Base-by-base conservation (phyloP, 2,797 vertebrate genomes). In the Ateles fusciceps region DNA sequence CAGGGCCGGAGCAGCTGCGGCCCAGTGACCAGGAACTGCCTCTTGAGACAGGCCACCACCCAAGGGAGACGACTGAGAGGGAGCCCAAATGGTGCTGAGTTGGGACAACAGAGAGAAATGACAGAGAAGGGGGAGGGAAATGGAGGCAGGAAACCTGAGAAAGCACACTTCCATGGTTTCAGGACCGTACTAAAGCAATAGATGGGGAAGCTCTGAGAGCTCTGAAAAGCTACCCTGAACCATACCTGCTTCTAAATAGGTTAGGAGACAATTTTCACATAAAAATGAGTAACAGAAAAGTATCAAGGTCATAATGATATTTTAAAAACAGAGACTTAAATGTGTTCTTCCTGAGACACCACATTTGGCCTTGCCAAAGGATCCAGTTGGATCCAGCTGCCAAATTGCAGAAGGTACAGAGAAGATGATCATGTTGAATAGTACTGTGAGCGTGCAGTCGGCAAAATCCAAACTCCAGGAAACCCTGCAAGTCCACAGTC, bases 81-180 rank as follows among this genome's bases (percentile, higher is more conserved):
- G 84, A 50, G 42, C 22, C 3, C 2, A 10, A 0, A 26, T 28
- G 17, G 39, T 36, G 13, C 21, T 2, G 10, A 2, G 10, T 22
- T 48, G 15, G 22, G 84, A 71, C 17, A 44, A 15, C 5, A 28
- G 33, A 71, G 59, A 68, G 21, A 64, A 50, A 50, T n/a, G 46
- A 28, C n/a, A 36, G 61, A 86, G 59, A 48, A 71, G 22, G 21
- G 21, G 59, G 7, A 44, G 21, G 22, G 21, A 26, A 71, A 50
- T 26, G 15, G 26, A 86, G 61, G 44, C 61, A 28, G 61, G 84
- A 17, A 50, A 6, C 13, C 24, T 15, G 21, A 36, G 50, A 55
- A 36, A 26, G 78, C n/a, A 80, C 1, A 13, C 48, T 22, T 50
- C 61, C 22, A 2, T 11, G 3, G 17, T 14, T 33, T 48, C 44